Percentiles rank a stretch among this genome's conserved stretches.
phyloP scores from a whole-genome alignment of 2,113 vertebrate genomes.

The Eolophus roseicapilla region DNA sequence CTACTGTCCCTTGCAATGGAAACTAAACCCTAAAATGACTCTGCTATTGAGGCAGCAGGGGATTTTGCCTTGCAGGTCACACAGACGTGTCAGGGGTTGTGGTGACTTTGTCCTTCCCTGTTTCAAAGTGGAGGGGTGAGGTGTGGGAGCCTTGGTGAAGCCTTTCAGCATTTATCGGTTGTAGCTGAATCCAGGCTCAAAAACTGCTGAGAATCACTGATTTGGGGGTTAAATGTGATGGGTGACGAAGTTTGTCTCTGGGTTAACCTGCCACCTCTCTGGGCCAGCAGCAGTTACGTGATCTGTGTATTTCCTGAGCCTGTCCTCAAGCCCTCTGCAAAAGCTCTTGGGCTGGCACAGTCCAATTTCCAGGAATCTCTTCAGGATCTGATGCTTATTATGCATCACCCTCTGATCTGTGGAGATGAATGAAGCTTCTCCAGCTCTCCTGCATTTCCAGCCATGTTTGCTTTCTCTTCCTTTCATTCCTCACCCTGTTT shows the following conservation, averaged over 20 bases:
- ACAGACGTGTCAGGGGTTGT: too few species aligned
- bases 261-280: neutral
- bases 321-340: neutral
- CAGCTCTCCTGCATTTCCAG: neutral
- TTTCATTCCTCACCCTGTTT: neutral
- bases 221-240: neutral
- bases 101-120: neutral
- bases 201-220: neutral
- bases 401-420: neutral
- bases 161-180: neutral
- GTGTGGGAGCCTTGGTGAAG: fast-evolving
- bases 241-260: neutral
- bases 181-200: neutral
- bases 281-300: neutral
- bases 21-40: neutral
- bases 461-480: fast-evolving
- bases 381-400: neutral
- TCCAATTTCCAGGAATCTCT: neutral
- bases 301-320: neutral
- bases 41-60: neutral
- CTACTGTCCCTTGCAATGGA: fast-evolving
- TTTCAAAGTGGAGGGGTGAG: neutral
- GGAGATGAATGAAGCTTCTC: neutral
- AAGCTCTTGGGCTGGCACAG: neutral
- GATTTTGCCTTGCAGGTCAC: neutral